Evolutionary conservation across 2,888 invertebrate species (phyloP).

Genomic region (Macrosoma leucophasiata): DNA sequence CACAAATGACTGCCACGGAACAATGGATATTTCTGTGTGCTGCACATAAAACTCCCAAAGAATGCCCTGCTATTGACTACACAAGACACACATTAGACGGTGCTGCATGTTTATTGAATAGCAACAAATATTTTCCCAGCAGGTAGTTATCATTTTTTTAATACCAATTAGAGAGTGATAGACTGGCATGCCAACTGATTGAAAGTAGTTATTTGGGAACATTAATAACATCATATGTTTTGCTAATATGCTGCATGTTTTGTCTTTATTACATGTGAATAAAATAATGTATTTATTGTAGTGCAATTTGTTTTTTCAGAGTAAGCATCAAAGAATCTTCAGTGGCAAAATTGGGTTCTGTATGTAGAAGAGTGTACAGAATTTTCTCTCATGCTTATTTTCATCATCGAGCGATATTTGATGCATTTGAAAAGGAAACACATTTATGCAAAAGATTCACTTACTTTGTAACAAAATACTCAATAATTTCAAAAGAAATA

Average conservation of each 20-base stretch:
- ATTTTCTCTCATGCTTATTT: slow-evolving; percentile 99
- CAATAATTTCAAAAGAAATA: slow-evolving; percentile 98
- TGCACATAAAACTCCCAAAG: slow-evolving; percentile 99
- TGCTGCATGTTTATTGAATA: slow-evolving; percentile 98
- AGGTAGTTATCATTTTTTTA: slow-evolving; percentile 78
- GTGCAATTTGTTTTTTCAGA: slow-evolving; percentile 77
- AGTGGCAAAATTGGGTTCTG: slow-evolving; percentile 98
- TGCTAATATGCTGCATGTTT: too few relatives aligned
- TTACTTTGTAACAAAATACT: slow-evolving; percentile 98
- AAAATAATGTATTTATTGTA: too few relatives aligned
- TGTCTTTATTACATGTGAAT: too few relatives aligned
- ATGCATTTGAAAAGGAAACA: slow-evolving; percentile 98
- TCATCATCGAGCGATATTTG: slow-evolving; percentile 97
- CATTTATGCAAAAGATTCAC: slow-evolving; percentile 97
- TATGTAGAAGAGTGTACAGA: slow-evolving; percentile 98
- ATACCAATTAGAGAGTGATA: too few relatives aligned
- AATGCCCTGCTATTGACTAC: slow-evolving; percentile 99
- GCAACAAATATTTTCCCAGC: slow-evolving; percentile 99
- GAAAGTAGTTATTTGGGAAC: too few relatives aligned
- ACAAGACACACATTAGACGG: slow-evolving; percentile 99
- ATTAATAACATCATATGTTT: too few relatives aligned
- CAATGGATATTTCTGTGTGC: slow-evolving; percentile 99
- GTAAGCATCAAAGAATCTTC: slow-evolving; percentile 99
- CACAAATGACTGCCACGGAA: slow-evolving; percentile 99
- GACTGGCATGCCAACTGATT: too few relatives aligned